phyloP scores from a whole-genome alignment of 2,797 vertebrate genomes.

The Hydrocynus forskahlii region DNA sequence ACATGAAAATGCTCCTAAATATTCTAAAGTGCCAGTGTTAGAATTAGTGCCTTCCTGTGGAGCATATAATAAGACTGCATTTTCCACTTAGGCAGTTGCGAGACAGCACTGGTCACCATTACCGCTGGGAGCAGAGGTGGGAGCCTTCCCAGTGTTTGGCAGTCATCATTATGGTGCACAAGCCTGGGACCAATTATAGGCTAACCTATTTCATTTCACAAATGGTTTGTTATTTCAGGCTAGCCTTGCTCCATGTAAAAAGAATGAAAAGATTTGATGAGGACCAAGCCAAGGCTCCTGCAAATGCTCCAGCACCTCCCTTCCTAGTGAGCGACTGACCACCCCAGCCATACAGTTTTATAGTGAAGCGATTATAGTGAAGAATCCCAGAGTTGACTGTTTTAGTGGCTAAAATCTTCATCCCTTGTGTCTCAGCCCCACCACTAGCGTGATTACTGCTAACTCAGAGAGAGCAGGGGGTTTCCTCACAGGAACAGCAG shows the following conservation, averaged over 20 bases:
- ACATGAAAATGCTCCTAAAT: constrained; percentile 17
- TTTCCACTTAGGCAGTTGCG: constrained; percentile 20
- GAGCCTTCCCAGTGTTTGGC: constrained; percentile 29
- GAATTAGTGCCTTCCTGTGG: constrained; percentile 35
- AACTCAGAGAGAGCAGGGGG: constrained; percentile 2
- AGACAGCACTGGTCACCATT: constrained; percentile 19
- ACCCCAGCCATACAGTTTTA: neutral
- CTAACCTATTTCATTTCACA: constrained; percentile 43
- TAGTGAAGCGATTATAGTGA: neutral
- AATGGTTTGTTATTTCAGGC: constrained; percentile 60
- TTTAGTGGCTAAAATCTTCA: constrained; percentile 4
- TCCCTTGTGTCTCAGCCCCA: neutral
- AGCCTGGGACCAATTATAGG: constrained; percentile 61
- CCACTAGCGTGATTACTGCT: constrained; percentile 2
- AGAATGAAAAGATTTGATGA: constrained; percentile 37
- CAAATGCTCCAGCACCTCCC: constrained; percentile 5
- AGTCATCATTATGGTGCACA: constrained; percentile 37
- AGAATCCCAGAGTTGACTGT: neutral
- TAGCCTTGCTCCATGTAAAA: constrained; percentile 40
- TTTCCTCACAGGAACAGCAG: constrained; percentile 12
- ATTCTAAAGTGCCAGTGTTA: constrained; percentile 24
- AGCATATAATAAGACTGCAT: constrained; percentile 13
- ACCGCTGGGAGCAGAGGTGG: constrained; percentile 28
- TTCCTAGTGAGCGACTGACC: constrained; percentile 24
- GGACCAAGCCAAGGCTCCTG: constrained; percentile 30